Conservation (phyloP, 2,888 invertebrate species). For the Drosophila limbata region DNA sequence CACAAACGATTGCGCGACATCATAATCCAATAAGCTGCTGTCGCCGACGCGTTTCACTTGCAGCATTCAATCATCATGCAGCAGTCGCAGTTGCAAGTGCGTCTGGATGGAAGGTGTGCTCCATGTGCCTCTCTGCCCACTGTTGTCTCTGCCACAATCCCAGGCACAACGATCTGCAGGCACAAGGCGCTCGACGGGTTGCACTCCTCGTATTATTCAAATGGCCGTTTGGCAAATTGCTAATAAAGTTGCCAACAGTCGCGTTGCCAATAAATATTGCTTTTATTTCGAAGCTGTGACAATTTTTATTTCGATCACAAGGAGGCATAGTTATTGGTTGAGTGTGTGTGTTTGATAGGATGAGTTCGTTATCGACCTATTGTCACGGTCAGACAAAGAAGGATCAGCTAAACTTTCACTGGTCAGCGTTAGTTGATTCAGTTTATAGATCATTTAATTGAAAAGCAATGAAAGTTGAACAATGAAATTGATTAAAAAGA, state of each 20-base stretch:
- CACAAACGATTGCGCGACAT: slow-evolving; percentile 20
- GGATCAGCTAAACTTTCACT: slow-evolving; percentile 54
- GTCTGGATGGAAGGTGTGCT: slow-evolving; percentile 19
- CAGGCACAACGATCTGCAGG: background rate
- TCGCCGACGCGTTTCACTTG: slow-evolving; percentile 52
- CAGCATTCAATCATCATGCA: slow-evolving; percentile 54
- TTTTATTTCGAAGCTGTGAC: slow-evolving; percentile 55
- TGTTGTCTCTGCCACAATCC: background rate
- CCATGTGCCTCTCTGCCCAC: slow-evolving; percentile 5
- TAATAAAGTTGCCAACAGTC: slow-evolving; percentile 68
- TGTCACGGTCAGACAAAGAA: slow-evolving; percentile 35
- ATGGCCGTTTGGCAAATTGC: slow-evolving; percentile 72
- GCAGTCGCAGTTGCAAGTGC: slow-evolving; percentile 36
- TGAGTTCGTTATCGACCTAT: slow-evolving; percentile 50
- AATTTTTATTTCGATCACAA: slow-evolving; percentile 55
- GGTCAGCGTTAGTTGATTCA: background rate
- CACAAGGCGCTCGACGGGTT: slow-evolving; percentile 28
- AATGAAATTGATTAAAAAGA: background rate
- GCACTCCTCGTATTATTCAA: slow-evolving; percentile 58
- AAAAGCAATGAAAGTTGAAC: slow-evolving; percentile 31
- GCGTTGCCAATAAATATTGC: slow-evolving; percentile 67
- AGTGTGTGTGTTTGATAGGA: slow-evolving; percentile 6
- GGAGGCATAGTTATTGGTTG: slow-evolving; percentile 35
- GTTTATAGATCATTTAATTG: slow-evolving; percentile 36
- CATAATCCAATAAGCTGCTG: slow-evolving; percentile 45